A percentile compares a stretch with the other conserved stretches of the same genome.
phyloP scores from a whole-genome alignment of 35 echinoderm and acorn worm genomes.

The Diadema setosum region DNA sequence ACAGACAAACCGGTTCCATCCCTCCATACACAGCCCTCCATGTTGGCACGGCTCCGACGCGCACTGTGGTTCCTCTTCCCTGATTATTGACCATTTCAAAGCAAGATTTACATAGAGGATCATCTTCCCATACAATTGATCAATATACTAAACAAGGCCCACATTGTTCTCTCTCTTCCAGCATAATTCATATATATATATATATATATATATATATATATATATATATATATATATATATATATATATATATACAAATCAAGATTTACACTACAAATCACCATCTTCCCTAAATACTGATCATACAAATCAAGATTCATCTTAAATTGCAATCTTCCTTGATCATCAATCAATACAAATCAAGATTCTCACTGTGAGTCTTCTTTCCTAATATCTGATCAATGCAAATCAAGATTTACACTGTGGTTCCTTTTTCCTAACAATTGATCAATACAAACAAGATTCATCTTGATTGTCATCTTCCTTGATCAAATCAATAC shows the following conservation, averaged over 20 bases:
- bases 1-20: slow-evolving; percentile 97
- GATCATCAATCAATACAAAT: neutral
- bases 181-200: neutral
- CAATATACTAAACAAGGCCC: neutral
- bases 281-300: too few species aligned
- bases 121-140: neutral
- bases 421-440: too few species aligned
- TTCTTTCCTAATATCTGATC: too few species aligned
- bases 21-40: slow-evolving; percentile 77
- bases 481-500: neutral
- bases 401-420: too few species aligned
- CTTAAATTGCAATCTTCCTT: neutral
- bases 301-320: too few species aligned
- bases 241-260: too few species aligned
- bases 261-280: too few species aligned
- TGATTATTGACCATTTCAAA: neutral
- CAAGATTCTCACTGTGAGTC: too few species aligned
- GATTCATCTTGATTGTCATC: neutral
- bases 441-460: too few species aligned
- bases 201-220: too few species aligned
- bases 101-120: neutral
- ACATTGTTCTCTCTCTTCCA: neutral
- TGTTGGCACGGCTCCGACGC: slow-evolving; percentile 47
- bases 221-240: too few species aligned
- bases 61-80: slow-evolving; percentile 53